Base-by-base conservation (phyloP, 2,797 vertebrate species). In the Melanogrammus aeglefinus region DNA sequence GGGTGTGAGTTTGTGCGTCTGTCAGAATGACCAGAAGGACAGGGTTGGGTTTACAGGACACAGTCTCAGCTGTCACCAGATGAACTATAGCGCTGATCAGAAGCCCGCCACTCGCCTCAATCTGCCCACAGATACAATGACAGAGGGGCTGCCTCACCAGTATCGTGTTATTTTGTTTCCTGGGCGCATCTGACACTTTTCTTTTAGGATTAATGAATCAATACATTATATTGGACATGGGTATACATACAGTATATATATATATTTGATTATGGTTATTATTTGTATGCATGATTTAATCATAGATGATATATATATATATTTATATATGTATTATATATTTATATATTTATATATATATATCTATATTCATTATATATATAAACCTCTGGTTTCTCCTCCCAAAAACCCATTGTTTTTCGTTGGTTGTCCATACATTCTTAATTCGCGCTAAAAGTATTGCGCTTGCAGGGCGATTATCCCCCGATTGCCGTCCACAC, bases 21-120 rank as follows among this genome's bases (percentile, higher is more conserved):
- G 83, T 80, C 84, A 79, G 66, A 70, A 18, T 66, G 86, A 69
- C 89, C 91, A 92, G 91, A 91, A 81, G 89, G 88, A 78, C 77
- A 9, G 78, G 81, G 86, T 86, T 83, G 85, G 85, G 87, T 44
- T 13, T 44, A 44, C 18, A 21, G 78, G 84, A 79, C 24, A 51
- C 73, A 81, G 81, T 80, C 90, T 91, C 86, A 82, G 86, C 88
- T 86, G 83, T 86, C 81, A 88, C 77, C 81, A 84, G 86, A 86
- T 91, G 90, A 83, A 87, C 83, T 84, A 21, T 1, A 31, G 38
- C 80, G 84, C 77, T 79, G 66, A 80, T 81, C 82, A 86, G 80
- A 51, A 74, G 38, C 81, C 76, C 78, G 75, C 76, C 78, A 75
- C 78, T 83, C 87, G 84, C 82, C 82, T 75, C 47, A 1, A 72